phyloP scores from a whole-genome alignment of 2,888 invertebrate species.

The Tachina grossa region DNA sequence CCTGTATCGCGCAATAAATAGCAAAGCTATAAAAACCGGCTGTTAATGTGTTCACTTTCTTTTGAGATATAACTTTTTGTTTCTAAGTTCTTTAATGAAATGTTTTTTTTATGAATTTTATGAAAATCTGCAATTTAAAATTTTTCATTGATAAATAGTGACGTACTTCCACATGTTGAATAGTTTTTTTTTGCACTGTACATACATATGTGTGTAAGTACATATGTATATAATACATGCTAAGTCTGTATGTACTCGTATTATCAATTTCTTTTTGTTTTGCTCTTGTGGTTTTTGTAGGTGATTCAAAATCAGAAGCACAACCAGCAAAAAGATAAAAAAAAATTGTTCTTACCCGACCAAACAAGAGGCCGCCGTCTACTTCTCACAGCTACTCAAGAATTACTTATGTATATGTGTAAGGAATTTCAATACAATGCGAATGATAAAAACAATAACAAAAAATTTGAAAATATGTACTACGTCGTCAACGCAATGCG shows the following conservation, averaged over 20 bases:
- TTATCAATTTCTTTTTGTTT: constrained; percentile 30
- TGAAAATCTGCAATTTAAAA: too few relatives aligned
- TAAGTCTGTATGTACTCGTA: constrained; percentile 29
- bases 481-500: constrained; percentile 66
- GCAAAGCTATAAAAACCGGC: too few relatives aligned
- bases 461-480: constrained; percentile 60
- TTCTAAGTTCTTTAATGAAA: too few relatives aligned
- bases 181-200: too few relatives aligned
- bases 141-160: too few relatives aligned
- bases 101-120: too few relatives aligned
- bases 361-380: constrained; percentile 53
- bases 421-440: constrained; percentile 57
- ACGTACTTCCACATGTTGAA: background rate
- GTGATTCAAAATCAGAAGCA: constrained; percentile 48
- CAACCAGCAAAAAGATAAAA: constrained; percentile 11
- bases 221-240: background rate
- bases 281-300: constrained; percentile 34
- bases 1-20: too few relatives aligned
- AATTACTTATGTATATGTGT: constrained; percentile 24
- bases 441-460: constrained; percentile 45
- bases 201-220: background rate
- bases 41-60: too few relatives aligned
- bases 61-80: too few relatives aligned
- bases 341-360: constrained; percentile 26
- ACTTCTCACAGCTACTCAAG: constrained; percentile 64